phyloP scores from a whole-genome alignment of 2,888 invertebrate species.

The Drosophila tanythrix region DNA sequence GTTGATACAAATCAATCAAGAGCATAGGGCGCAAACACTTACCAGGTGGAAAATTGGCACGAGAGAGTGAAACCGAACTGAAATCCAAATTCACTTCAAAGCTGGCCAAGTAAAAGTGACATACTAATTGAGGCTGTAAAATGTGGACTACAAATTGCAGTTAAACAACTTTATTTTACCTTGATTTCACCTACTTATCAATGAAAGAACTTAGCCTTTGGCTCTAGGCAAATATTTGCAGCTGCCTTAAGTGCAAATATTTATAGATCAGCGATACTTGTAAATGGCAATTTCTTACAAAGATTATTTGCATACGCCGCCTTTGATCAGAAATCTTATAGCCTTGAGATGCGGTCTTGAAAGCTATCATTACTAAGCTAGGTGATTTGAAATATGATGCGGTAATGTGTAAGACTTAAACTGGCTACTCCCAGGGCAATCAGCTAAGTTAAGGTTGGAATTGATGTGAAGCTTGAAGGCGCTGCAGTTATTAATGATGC shows the following conservation, averaged over 20 bases:
- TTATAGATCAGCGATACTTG: neutral
- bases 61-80: slow-evolving; percentile 65
- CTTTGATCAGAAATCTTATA: neutral
- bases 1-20: slow-evolving; percentile 77
- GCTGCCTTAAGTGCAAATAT: neutral
- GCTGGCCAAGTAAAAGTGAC: slow-evolving; percentile 69
- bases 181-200: slow-evolving; percentile 67
- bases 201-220: slow-evolving; percentile 18
- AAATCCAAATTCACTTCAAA: neutral
- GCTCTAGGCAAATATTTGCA: neutral
- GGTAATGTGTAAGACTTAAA: neutral
- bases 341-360: neutral
- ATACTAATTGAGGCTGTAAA: slow-evolving; percentile 62
- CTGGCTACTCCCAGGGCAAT: neutral
- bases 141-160: slow-evolving; percentile 61
- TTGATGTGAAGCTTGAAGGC: neutral
- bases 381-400: slow-evolving; percentile 3
- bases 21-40: slow-evolving; percentile 57
- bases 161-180: slow-evolving; percentile 70
- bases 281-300: neutral
- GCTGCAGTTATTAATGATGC: neutral
- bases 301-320: neutral
- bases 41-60: slow-evolving; percentile 69
- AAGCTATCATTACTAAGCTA: neutral
- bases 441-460: neutral